Base-by-base conservation (phyloP, 2,113 vertebrate genomes). In the Phalacrocorax aristotelis region DNA sequence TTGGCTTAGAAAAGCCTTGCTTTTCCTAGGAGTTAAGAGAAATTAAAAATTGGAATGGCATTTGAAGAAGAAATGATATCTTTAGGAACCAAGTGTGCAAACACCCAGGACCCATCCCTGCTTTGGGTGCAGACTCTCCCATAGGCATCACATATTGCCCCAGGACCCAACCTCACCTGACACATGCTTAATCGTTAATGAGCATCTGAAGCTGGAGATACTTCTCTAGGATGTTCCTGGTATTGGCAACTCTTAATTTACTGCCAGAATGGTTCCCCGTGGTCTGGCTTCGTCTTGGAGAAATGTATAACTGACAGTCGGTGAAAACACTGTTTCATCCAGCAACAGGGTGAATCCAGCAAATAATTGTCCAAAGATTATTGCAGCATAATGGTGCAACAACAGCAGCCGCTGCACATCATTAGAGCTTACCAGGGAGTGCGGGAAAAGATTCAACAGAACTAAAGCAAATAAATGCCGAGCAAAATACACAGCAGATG, bases 301-400 rank as follows among this genome's bases (percentile, higher is more conserved):
- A 30, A 69, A 27, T 36, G 36, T 6, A 7, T 51, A 72, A 54
- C 64, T 30, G 85, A 27, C 84, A 83, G 89, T 34, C 44, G 13
- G 89, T 2, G 4, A 78, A 64, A 71, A 64, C 83, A 49, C 42
- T 16, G 1, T 71, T 71, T 52, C 78, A 62, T 54, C 87, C 87
- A 93, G 90, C 62, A 36, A 5, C 2, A 1, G 68, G 58, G 69
- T 13, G 74, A 94, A 68, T 84, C 78, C 93, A 92, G 79, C 90
- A 90, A 94, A 93, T 88, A 90, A 93, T 84, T 84, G 90, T 48
- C 92, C 93, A 66, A 87, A 84, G 95, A 90, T 96, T 84, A 84
- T 76, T 34, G 0, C 7, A 3, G 83, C 10, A 18, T 87, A 66
- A 90, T 68, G 83, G 86, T n/a, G 86, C 78, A 46, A 83, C 82